Evolutionary conservation across 2,797 vertebrate species (phyloP).

Genomic region (Semaprochilodus insignis): DNA sequence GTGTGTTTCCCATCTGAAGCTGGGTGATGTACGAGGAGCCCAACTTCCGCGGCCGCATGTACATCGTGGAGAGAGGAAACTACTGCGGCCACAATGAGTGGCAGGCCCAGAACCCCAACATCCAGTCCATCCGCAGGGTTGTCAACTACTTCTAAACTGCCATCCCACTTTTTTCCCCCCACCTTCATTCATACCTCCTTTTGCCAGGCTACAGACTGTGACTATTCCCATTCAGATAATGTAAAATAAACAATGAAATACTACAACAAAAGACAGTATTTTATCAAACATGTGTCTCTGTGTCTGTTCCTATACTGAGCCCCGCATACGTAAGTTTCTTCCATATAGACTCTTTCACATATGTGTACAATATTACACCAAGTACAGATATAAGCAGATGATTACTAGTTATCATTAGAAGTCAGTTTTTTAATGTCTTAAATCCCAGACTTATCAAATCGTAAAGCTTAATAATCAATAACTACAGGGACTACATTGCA

Average conservation of each 20-base stretch:
- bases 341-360: no score
- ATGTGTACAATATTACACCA: no score
- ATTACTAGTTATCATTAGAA: background rate
- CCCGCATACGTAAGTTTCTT: background rate
- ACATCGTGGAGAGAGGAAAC: constrained; percentile 88
- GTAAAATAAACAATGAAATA: constrained; percentile 68
- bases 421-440: background rate
- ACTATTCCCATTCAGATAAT: constrained; percentile 58
- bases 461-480: background rate
- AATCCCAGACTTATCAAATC: background rate
- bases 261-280: constrained; percentile 64
- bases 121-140: constrained; percentile 90
- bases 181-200: constrained; percentile 43
- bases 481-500: background rate
- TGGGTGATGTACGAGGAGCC: constrained; percentile 96
- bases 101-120: constrained; percentile 86
- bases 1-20: constrained; percentile 66
- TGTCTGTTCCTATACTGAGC: constrained; percentile 41
- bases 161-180: background rate
- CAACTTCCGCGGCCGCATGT: constrained; percentile 92
- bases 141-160: constrained; percentile 88
- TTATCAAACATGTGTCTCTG: constrained; percentile 67
- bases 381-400: no score
- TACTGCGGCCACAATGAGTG: constrained; percentile 86
- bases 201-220: constrained; percentile 44